Percentiles rank a stretch among this genome's conserved stretches.
Evolutionary conservation across 2,113 vertebrate genomes (phyloP).

Genomic region (Hiodon tergisus): DNA sequence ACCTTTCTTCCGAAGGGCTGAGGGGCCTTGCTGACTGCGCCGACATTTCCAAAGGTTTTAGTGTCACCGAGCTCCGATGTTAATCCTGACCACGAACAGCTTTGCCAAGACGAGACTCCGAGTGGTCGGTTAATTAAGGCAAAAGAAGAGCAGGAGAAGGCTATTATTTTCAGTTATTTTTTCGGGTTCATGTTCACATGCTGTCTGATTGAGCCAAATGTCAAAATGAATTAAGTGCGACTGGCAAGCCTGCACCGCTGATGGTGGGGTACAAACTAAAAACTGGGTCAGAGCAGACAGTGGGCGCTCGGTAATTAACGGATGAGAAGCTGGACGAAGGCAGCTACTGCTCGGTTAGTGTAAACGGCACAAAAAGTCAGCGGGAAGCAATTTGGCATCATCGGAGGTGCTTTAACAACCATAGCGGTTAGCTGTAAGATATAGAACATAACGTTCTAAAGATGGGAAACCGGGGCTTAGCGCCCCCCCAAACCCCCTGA

Average conservation of each 20-base stretch:
- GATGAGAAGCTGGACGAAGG: slow-evolving; percentile 67
- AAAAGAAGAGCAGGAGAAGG: slow-evolving; percentile 52
- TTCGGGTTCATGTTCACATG: slow-evolving; percentile 52
- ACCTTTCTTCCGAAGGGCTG: too few relatives aligned
- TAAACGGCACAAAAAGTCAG: slow-evolving; percentile 55
- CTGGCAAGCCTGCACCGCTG: slow-evolving; percentile 67
- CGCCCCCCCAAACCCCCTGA: too few relatives aligned
- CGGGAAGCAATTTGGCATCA: slow-evolving; percentile 51
- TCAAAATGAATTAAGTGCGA: slow-evolving; percentile 85
- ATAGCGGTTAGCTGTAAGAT: too few relatives aligned
- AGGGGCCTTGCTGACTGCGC: too few relatives aligned
- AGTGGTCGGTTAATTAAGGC: neutral
- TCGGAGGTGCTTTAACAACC: slow-evolving; percentile 10
- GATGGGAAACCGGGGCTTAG: too few relatives aligned
- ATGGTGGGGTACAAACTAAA: slow-evolving; percentile 59
- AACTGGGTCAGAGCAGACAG: slow-evolving; percentile 79
- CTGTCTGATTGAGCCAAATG: slow-evolving; percentile 72
- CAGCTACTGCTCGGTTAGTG: slow-evolving; percentile 56
- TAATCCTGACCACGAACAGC: slow-evolving; percentile 21
- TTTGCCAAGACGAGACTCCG: slow-evolving; percentile 5
- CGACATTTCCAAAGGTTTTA: too few relatives aligned
- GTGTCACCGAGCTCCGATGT: too few relatives aligned
- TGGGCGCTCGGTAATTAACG: slow-evolving; percentile 84
- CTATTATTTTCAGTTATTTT: slow-evolving; percentile 54
- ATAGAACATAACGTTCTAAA: too few relatives aligned